Evolutionary conservation across 2,888 invertebrate species (phyloP), one percentile per base, ranked within the genome.

Genomic region (Cheilosia soror): DNA sequence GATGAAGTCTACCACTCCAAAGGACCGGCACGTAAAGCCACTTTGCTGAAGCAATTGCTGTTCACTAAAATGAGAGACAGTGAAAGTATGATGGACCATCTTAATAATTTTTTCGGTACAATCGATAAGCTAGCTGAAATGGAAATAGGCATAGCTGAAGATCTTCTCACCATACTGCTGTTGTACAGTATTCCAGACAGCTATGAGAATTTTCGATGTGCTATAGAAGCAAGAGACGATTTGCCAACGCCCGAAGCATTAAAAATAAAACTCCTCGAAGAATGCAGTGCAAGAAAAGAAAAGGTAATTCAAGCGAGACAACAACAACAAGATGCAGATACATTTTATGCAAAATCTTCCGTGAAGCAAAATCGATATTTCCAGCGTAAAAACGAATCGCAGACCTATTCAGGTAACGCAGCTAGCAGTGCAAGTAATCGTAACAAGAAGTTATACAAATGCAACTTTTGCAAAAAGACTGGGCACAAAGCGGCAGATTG

Each of bases 1-100:
- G 77, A 90, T 60, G 37, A 57, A 2, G 90, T 90, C 20, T 91
- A 90, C 62, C 89, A 90, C 83, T 92, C 91, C n/a, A 88, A 88
- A 53, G 91, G 91, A 4, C 91, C 91, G 0, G 91, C 91, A 0
- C 82, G 90, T 44, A 92, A 92, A 76, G 92, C 91, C 0, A 91
- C 90, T 4, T 78, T 92, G 4, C 76, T 92, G 13, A 92, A 92
- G 63, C 88, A 89, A 44, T 81, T 92, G 4, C 89, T 89, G 4
- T 69, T 91, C 5, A 89, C 89, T 7, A 89, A 89, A 40, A 91
- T 92, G 91, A 49, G 68, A 15, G 89, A 91, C 20, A 88, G 87
- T 1, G 87, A 75, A 2, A 90, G 91, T 68, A 88, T 91, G 2
- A 87, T 89, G 15, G 89, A 89, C 11, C 91, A 91, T 82, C 58